Base-by-base conservation (phyloP, 2,113 vertebrate species). In the Campylomormyrus tamandua region DNA sequence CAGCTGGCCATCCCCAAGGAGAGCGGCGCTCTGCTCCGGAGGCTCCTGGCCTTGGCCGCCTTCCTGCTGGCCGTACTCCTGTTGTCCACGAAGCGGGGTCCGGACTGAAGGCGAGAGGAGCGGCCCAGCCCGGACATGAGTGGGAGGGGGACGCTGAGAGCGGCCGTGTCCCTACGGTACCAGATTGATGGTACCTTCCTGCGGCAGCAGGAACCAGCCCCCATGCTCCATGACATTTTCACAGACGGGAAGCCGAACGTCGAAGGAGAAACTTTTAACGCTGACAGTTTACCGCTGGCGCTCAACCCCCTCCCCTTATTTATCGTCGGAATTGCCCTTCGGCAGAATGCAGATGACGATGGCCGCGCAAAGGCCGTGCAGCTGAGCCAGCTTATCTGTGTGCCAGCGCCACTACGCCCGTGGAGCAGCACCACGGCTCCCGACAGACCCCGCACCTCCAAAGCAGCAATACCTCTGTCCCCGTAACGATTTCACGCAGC, bases 1-100 rank as follows among this genome's bases (percentile, higher is more conserved):
- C 98, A 98, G 94, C 96, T 99, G 88, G 94, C 97, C 92, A 97
- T 99, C 94, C 98, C 98, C 92, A 99, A 99, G 94, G 98, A 99
- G 92, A 96, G 92, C 89, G 92, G 95, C 1, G 93, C 97, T 89
- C 96, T 99, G 90, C 93, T 99, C 87, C 98, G 96, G 94, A 97
- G 98, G 89, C 92, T 99, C 91, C 94, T 96, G 0, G 95, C 94
- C 50, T 17, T 95, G 89, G 96, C 93, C 91, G 92, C 94, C 42
- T 94, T 98, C 90, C 95, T 96, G 90, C 93, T 94, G 84, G 94
- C 95, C 70, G 93, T 98, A 49, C 95, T 98, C 53, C 77, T 97
- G 91, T 92, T 97, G 92, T 96, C 97, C 90, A 91, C 88, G 53
- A 85, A 86, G 49, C 35, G 90, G 92, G 50, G 50, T 3, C 90